Evolutionary conservation across 2,113 vertebrate genomes (phyloP).

Genomic region (Ibidorhyncha struthersii): DNA sequence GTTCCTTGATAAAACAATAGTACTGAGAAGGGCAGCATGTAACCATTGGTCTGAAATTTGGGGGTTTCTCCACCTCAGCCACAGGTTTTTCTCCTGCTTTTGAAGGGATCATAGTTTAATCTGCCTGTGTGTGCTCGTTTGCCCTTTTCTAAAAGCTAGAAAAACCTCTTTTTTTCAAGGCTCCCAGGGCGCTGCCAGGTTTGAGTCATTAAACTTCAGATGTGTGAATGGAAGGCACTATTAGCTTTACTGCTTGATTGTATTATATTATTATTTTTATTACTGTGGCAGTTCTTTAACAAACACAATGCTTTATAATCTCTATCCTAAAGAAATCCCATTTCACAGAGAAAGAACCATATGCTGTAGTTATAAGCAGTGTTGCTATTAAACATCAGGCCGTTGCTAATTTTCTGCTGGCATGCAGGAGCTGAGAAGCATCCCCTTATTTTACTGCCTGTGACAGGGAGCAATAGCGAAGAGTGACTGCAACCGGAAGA

Average conservation of each 20-base stretch:
- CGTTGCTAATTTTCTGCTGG: conserved; percentile 6
- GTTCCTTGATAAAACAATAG: background rate
- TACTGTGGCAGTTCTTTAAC: background rate
- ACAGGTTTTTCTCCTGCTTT: background rate
- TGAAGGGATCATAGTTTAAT: background rate
- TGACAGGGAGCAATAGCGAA: background rate
- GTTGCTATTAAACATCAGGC: background rate
- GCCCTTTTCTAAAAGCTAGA: background rate
- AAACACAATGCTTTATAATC: background rate
- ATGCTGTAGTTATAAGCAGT: background rate
- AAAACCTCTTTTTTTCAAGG: background rate
- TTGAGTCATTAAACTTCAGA: background rate
- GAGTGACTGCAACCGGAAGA: background rate
- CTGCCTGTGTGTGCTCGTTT: background rate
- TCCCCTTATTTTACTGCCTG: background rate
- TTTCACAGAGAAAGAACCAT: background rate
- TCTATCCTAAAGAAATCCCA: background rate
- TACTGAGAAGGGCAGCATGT: background rate
- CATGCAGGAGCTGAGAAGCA: background rate
- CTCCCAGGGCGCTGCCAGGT: background rate
- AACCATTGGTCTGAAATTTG: background rate
- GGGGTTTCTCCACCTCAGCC: background rate
- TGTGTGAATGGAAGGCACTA: background rate
- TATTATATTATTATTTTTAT: background rate
- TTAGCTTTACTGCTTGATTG: background rate